Base-by-base conservation (phyloP, 2,888 invertebrate genomes). In the Opisthograptis luteolata region DNA sequence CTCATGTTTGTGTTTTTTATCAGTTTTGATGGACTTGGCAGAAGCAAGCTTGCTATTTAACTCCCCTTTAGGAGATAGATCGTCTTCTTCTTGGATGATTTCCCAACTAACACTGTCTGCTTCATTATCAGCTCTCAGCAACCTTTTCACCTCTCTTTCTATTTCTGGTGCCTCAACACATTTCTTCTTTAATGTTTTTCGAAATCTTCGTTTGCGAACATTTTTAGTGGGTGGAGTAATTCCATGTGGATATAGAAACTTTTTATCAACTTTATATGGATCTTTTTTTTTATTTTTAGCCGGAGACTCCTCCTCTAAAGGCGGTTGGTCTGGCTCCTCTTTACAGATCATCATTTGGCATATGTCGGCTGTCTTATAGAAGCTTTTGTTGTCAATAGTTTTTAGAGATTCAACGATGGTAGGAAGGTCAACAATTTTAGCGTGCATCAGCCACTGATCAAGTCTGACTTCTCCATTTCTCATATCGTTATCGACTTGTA, bases 301-400 rank as follows among this genome's bases (percentile, higher is more conserved):
- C 0, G 95, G 94, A 0, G 95, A 93, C 68, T 97, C 96, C 64
- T 96, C 96, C 66, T 96, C 96, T 1, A 93, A 92, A 0, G 93
- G 90, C 3, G 93, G 92, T 64, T 92, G 93, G 70, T 97, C 97
- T 14, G 96, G 96, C 66, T 97, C 97, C 65, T 96, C 96, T 84
- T 95, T 96, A 68, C 98, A 98, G 42, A 97, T 92, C 92, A 98
- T 93, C 89, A 95, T 92, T 92, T 99, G 99, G 68, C 97, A 97
- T 55, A 99, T 94, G 81, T 99, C 99, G 0, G 98, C 98, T 0
- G 98, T 97, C 91, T 99, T 99, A 77, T 99, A 99, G 69, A 99
- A 97, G 70, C 96, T 98, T 84, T 98, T 99, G 55, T 94, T 95
- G 78, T 99, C 99, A 44, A 99, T 96, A 0, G 98, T 98, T 89